A percentile compares a stretch with the other conserved stretches of the same genome.
Conservation (phyloP, 2,797 vertebrate genomes). For the Anguilla marmorata region DNA sequence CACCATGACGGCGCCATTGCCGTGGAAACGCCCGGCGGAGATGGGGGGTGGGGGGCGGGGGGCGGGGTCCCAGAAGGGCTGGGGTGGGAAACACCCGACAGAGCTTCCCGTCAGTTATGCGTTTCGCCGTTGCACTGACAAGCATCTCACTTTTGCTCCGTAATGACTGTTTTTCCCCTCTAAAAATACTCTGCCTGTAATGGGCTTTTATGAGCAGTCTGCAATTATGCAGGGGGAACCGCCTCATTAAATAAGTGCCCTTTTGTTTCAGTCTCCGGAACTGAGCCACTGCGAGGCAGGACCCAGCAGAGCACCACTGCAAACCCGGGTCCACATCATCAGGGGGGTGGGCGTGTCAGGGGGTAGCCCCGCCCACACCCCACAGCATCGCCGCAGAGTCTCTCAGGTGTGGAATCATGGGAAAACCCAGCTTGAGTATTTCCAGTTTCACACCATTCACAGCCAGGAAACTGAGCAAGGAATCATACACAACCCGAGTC, state of each 20-base stretch:
- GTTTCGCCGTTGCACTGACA: slow-evolving; percentile 27
- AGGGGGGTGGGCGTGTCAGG: neutral
- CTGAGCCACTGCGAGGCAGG: slow-evolving; percentile 26
- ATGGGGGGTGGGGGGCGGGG: neutral
- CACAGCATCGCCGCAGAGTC: neutral
- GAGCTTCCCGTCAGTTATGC: slow-evolving; percentile 21
- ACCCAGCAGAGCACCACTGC: neutral
- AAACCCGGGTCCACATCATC: neutral
- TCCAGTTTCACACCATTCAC: slow-evolving; percentile 37
- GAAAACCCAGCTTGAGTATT: neutral
- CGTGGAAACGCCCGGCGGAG: neutral
- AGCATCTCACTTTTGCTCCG: slow-evolving; percentile 46
- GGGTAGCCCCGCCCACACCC: neutral
- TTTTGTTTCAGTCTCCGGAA: slow-evolving; percentile 54
- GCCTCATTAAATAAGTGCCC: slow-evolving; percentile 68
- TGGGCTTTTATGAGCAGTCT: slow-evolving; percentile 56
- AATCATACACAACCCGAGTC: neutral
- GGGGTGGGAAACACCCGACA: neutral
- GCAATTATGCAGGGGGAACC: slow-evolving; percentile 64
- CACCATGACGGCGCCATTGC: slow-evolving; percentile 8
- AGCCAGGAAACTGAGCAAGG: slow-evolving; percentile 27
- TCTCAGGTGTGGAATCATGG: neutral
- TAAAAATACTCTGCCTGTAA: slow-evolving; percentile 61
- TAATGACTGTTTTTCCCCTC: slow-evolving; percentile 50
- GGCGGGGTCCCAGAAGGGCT: neutral